Percentiles rank a stretch among this genome's conserved stretches.
Conservation (phyloP, 2,797 vertebrate species). For the Falco berigora region DNA sequence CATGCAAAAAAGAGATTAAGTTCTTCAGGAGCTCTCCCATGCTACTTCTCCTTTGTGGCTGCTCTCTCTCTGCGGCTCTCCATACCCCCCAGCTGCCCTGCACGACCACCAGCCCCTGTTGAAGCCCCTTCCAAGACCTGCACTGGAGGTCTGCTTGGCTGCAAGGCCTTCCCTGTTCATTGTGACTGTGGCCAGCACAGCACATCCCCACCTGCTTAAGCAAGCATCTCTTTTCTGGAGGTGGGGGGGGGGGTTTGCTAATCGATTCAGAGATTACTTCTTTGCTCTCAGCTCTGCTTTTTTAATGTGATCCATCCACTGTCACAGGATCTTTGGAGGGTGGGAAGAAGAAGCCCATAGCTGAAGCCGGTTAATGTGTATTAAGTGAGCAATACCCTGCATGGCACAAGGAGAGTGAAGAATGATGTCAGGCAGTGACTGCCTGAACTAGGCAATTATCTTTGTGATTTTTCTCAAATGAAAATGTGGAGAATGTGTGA, state of each 20-base stretch:
- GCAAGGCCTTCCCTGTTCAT: neutral
- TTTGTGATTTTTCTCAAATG: neutral
- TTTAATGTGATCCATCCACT: neutral
- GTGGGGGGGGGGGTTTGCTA: neutral
- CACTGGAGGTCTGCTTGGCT: neutral
- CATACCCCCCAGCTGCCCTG: neutral
- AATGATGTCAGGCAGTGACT: slow-evolving; percentile 2
- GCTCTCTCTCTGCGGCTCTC: neutral
- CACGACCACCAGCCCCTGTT: rapidly evolving
- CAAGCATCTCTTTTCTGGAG: neutral
- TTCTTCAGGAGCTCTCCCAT: neutral
- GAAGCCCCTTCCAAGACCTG: neutral
- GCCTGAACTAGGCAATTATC: neutral
- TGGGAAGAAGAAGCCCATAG: neutral
- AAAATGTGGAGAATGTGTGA: neutral
- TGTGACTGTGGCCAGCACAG: neutral
- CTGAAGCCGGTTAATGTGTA: neutral
- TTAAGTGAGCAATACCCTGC: neutral
- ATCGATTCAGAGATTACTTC: neutral
- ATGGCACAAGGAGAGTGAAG: neutral
- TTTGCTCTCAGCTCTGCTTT: neutral
- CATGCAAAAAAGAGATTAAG: neutral
- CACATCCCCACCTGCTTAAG: neutral
- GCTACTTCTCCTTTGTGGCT: neutral
- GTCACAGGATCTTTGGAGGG: neutral